These are phyloP conservation scores for Stegophylla sp. DNA, from an alignment of 2,888 invertebrate species.

Conservation along the genomic window DNA sequence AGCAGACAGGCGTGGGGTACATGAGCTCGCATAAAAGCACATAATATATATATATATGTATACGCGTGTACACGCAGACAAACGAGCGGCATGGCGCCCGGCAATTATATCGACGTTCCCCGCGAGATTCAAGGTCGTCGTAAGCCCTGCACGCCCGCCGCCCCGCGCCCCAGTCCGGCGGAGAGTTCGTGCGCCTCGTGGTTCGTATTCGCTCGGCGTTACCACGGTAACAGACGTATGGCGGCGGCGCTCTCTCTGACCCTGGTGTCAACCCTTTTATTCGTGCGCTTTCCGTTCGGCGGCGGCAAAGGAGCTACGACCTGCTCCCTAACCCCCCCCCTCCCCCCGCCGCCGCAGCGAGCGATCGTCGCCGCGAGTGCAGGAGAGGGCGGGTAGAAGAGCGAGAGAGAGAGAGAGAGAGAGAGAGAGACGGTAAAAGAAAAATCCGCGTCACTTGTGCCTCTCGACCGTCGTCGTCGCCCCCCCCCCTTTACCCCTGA, in stretches of 20 bases:
- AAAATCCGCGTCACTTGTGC: too few species aligned
- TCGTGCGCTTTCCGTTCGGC: constrained; percentile 8
- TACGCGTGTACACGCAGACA: not conserved
- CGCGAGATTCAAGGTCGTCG: constrained; percentile 56
- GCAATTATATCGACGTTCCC: constrained; percentile 57
- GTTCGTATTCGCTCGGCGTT: constrained; percentile 31
- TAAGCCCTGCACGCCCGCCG: not conserved
- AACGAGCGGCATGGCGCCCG: constrained; percentile 56
- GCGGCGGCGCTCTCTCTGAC: not conserved
- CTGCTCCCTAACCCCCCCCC: too few species aligned
- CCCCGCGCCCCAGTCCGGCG: not conserved
- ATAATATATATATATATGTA: not conserved
- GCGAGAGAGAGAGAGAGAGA: too few species aligned
- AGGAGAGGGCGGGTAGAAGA: too few species aligned
- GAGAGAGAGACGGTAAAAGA: too few species aligned
- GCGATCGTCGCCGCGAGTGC: too few species aligned
- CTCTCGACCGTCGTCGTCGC: too few species aligned
- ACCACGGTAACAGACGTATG: constrained; percentile 57
- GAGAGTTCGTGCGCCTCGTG: not conserved
- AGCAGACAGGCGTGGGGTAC: constrained; percentile 51
- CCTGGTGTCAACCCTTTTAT: constrained; percentile 46
- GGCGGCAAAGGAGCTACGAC: too few species aligned
- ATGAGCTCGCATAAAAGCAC: not conserved
- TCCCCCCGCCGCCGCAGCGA: too few species aligned
- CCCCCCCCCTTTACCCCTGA: too few species aligned